phyloP scores from a whole-genome alignment of 2,113 vertebrate genomes.

The Noctilio leporinus region DNA sequence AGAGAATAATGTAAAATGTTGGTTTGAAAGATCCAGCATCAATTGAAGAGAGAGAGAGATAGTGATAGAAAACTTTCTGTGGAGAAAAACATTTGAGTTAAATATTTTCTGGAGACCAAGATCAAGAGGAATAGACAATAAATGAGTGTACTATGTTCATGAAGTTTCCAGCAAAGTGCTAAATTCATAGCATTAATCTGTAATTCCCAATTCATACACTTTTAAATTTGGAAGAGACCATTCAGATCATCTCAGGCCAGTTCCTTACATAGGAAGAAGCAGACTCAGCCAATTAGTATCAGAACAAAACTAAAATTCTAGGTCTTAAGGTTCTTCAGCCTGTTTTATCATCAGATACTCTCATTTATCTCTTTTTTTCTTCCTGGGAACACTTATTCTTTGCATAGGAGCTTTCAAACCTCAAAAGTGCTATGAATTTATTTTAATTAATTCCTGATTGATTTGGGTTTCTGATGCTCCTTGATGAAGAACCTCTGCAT shows the following conservation, averaged over 20 bases:
- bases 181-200: background rate
- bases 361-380: background rate
- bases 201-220: background rate
- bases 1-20: conserved; percentile 20
- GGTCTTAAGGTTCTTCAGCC: background rate
- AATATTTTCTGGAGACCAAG: background rate
- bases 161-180: background rate
- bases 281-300: background rate
- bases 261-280: background rate
- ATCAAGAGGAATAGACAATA: background rate
- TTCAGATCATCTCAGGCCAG: background rate
- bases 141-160: background rate
- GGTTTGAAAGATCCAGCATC: background rate
- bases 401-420: background rate
- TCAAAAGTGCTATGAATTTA: background rate
- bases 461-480: background rate
- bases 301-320: background rate
- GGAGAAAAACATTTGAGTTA: background rate
- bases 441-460: background rate
- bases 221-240: background rate
- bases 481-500: background rate
- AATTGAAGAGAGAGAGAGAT: background rate
- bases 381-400: background rate
- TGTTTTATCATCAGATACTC: background rate
- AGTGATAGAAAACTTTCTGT: background rate